Conservation (phyloP, 2,888 invertebrate species). For the Drosophila subsilvestris region DNA sequence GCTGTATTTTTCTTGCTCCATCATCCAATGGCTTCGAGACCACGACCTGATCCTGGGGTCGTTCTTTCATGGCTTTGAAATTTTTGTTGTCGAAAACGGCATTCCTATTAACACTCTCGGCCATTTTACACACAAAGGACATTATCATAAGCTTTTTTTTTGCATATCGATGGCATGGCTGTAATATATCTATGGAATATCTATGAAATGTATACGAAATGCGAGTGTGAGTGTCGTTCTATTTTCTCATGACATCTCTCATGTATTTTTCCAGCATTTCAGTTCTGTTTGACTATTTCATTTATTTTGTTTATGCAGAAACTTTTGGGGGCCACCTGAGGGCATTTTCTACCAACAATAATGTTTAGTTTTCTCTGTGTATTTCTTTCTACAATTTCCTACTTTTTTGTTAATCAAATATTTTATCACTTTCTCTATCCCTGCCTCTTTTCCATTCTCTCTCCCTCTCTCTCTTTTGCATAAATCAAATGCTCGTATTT, state of each 20-base stretch:
- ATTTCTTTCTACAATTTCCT: conserved; percentile 19
- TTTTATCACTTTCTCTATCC: conserved; percentile 11
- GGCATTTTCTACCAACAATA: conserved; percentile 35
- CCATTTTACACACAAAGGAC: conserved; percentile 40
- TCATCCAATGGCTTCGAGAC: neutral
- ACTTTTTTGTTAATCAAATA: conserved; percentile 27
- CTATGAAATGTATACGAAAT: neutral
- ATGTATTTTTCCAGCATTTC: conserved; percentile 47
- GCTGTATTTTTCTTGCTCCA: conserved; percentile 30
- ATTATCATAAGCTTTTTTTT: conserved; percentile 64
- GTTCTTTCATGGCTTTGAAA: conserved; percentile 6
- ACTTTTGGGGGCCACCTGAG: conserved; percentile 40
- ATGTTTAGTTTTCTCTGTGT: conserved; percentile 21
- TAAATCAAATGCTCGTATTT: conserved; percentile 5
- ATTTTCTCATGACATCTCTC: conserved; percentile 39
- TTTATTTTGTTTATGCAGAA: conserved; percentile 31
- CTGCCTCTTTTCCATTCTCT: too few relatives aligned
- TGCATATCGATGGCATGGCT: conserved; percentile 49
- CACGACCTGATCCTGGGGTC: neutral
- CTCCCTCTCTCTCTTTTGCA: conserved; percentile 1
- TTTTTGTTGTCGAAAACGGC: conserved; percentile 20
- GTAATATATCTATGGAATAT: conserved; percentile 4
- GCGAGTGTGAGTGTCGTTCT: conserved; percentile 7
- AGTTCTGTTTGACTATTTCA: conserved; percentile 44
- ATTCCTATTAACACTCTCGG: conserved; percentile 59